A percentile compares a stretch with the other conserved stretches of the same genome.
phyloP scores from a whole-genome alignment of 1,140 invertebrate species.

The Eupeodes corollae region DNA sequence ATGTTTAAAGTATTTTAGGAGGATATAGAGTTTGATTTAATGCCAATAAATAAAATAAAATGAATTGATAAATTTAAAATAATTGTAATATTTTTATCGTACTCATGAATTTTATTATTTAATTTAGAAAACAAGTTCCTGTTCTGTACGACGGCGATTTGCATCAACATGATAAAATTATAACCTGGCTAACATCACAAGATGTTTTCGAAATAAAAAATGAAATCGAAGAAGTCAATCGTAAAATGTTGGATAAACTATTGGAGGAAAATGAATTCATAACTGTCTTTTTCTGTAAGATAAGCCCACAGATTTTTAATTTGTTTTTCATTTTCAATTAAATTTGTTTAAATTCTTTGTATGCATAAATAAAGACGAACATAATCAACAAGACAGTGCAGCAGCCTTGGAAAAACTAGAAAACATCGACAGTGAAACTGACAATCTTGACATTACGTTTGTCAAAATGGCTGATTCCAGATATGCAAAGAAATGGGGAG shows the following conservation, averaged over 20 bases:
- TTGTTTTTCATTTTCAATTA: not conserved
- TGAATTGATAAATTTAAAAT: too few relatives aligned
- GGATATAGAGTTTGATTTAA: too few relatives aligned
- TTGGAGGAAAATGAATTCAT: conserved; percentile 90
- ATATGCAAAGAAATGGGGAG: conserved; percentile 91
- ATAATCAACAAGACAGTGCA: conserved; percentile 64
- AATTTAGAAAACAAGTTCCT: conserved; percentile 62
- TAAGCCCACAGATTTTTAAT: conserved; percentile 2
- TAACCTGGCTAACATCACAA: conserved; percentile 84
- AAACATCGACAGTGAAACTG: conserved; percentile 85
- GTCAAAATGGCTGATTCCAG: conserved; percentile 86
- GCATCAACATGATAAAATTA: conserved; percentile 71
- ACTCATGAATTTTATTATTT: not conserved
- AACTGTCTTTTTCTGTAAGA: conserved; percentile 91
- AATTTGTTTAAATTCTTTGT: conserved; percentile 13
- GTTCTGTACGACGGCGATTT: conserved; percentile 86
- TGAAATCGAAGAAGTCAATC: conserved; percentile 92
- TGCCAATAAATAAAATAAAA: too few relatives aligned
- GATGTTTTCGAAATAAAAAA: conserved; percentile 93
- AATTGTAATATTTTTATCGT: not conserved
- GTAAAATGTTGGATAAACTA: conserved; percentile 88
- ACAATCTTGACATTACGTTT: conserved; percentile 89
- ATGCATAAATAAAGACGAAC: conserved; percentile 61
- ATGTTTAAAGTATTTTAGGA: too few relatives aligned
- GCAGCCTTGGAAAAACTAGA: conserved; percentile 73